Base-by-base conservation (phyloP, 2,113 vertebrate species). In the Ia io region DNA sequence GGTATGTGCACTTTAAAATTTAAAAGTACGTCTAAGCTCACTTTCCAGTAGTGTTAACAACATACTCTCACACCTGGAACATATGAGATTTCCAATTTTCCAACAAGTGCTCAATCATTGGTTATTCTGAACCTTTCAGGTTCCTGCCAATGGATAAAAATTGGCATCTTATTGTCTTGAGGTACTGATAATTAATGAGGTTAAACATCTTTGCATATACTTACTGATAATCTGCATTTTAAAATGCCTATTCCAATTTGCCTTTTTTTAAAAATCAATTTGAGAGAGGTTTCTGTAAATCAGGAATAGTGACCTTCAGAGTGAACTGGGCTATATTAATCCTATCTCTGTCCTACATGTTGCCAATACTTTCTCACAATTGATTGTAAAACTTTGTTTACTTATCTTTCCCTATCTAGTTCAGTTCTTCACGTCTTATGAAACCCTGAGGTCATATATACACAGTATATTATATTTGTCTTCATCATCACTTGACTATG, bases 331-430 rank as follows among this genome's bases (percentile, higher is more conserved):
- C 42, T 40, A 17, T 47, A 25, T 40, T 78, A 88, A 86, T 23
- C 28, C 20, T 30, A 9, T 30, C 18, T 84, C 67, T 65, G 42
- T 78, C 49, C 40, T 49, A n/a, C 10, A 28, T 91, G 49, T 17
- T 74, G 74, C 30, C 94, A 78, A 79, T 77, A 69, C 25, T 93
- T 89, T 84, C 37, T 87, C 76, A 42, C 83, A 47, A 95, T 82
- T 67, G 79, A 91, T 32, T 83, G 47, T 69, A 63, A 93, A 86
- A 83, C 40, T 93, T 20, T 71, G 83, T 83, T 94, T 92, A 67
- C 56, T 88, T 49, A 56, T 49, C 17, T 32, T 20, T 28, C 40
- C 25, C 18, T 70, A 59, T 82, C 42, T 40, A 35, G 35, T 51
- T 73, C 53, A 69, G 40, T 73, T 85, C 70, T 69, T 73, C 61